Evolutionary conservation across 2,888 invertebrate genomes (phyloP).

Genomic region (Theretra japonica): DNA sequence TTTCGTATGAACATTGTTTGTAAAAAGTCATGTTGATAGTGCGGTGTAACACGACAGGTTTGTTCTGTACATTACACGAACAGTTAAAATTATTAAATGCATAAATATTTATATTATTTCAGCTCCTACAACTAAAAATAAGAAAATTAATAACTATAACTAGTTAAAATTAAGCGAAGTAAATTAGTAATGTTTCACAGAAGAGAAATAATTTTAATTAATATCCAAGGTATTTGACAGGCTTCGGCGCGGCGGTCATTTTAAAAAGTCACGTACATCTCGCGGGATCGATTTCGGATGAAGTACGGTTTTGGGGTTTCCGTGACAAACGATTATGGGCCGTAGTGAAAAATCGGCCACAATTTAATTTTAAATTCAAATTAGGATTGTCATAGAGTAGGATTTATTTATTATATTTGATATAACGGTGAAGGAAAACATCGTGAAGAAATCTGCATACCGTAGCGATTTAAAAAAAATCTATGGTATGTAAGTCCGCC

Average conservation of each 20-base stretch:
- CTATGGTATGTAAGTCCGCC: no score
- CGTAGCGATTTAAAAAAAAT: no score
- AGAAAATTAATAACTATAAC: background rate
- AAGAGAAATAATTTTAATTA: slow-evolving; percentile 15
- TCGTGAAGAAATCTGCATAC: no score
- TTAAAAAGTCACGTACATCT: slow-evolving; percentile 59
- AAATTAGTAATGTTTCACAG: background rate
- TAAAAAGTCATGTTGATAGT: background rate
- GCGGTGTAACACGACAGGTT: background rate
- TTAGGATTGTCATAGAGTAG: background rate
- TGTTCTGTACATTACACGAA: background rate
- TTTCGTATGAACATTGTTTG: background rate
- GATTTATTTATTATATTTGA: no score
- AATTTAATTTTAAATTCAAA: background rate
- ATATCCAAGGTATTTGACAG: slow-evolving; percentile 28
- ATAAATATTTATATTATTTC: no score
- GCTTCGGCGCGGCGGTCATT: slow-evolving; percentile 40
- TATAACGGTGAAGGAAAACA: no score
- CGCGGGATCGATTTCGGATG: slow-evolving; percentile 54
- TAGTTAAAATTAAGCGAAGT: no score
- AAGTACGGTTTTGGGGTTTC: slow-evolving; percentile 52
- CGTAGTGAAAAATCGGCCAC: no score
- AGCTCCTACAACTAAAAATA: no score
- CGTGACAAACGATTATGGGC: slow-evolving; percentile 46
- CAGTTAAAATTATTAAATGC: background rate